phyloP scores from a whole-genome alignment of 1,140 invertebrate species.

The Ceratosolen fusciceps region DNA sequence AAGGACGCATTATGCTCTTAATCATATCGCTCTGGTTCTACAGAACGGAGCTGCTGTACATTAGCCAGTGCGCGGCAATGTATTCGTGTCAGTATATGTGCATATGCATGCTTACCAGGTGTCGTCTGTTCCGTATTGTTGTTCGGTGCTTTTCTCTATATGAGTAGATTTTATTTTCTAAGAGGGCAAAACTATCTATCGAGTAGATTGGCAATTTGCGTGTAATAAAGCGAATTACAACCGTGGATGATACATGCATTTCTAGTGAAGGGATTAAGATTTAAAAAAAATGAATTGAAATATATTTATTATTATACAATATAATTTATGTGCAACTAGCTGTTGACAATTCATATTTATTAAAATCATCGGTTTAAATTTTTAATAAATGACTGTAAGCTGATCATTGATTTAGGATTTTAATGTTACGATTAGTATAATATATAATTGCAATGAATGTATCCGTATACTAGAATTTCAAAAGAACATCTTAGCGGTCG shows the following conservation, averaged over 20 bases:
- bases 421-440: no score
- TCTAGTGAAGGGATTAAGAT: neutral
- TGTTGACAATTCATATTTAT: no score
- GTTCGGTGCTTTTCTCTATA: neutral
- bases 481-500: no score
- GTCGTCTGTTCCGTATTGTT: neutral
- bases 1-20: no score
- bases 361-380: no score
- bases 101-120: conserved; percentile 26
- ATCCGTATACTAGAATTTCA: no score
- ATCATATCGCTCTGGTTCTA: neutral
- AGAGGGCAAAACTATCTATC: conserved; percentile 2
- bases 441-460: no score
- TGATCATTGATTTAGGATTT: no score
- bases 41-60: conserved; percentile 2
- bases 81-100: neutral
- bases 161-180: neutral
- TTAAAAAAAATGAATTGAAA: neutral
- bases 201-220: neutral
- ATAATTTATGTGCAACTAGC: neutral
- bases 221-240: neutral
- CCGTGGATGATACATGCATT: conserved; percentile 17
- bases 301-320: neutral
- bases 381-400: no score
- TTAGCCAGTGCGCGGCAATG: neutral